Evolutionary conservation across 2,113 vertebrate species (phyloP).

Genomic region (Ciconia stormi): DNA sequence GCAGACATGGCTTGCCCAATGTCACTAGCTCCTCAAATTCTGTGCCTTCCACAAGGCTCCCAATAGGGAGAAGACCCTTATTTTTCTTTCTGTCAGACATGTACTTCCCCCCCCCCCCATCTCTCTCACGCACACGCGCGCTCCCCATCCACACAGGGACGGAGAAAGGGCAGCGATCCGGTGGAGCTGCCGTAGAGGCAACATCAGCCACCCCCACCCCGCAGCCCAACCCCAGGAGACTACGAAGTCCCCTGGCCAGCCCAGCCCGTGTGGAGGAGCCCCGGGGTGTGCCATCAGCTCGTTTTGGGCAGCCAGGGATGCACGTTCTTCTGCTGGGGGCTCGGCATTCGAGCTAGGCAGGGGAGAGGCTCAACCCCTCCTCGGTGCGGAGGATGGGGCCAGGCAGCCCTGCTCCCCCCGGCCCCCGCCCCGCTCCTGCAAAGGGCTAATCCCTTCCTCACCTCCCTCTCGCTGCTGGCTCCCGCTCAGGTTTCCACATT

Average conservation of each 20-base stretch:
- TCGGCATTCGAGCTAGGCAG: fast-evolving
- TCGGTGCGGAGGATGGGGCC: fast-evolving
- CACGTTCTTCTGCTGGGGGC: neutral
- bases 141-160: neutral
- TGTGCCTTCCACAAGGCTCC: too few relatives aligned
- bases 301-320: neutral
- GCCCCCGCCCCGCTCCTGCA: neutral
- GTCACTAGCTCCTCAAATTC: too few relatives aligned
- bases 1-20: too few relatives aligned
- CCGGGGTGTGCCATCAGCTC: neutral
- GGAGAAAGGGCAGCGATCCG: neutral
- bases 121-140: neutral
- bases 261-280: neutral
- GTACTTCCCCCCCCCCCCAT: too few relatives aligned
- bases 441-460: neutral
- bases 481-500: neutral
- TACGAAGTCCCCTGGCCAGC: neutral
- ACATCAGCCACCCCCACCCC: neutral
- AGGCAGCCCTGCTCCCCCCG: fast-evolving
- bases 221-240: neutral
- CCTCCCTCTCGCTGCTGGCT: neutral
- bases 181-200: neutral
- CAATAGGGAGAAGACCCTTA: too few relatives aligned
- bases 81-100: too few relatives aligned
- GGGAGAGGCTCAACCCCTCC: neutral